Evolutionary conservation across 2,797 vertebrate genomes (phyloP).

Genomic region (Girardinus metallicus): DNA sequence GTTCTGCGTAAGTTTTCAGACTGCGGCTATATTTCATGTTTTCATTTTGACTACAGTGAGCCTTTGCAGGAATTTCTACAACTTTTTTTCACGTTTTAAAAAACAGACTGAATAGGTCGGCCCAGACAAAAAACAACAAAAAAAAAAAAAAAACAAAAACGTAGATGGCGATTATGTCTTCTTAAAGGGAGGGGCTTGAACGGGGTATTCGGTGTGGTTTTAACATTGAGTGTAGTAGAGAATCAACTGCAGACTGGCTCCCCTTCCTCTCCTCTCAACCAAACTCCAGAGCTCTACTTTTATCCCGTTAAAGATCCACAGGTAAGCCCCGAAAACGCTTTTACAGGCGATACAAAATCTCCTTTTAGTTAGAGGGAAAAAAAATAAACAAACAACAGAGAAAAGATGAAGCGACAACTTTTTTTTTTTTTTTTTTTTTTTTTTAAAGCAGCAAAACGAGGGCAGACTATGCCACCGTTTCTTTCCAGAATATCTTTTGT

Average conservation of each 20-base stretch:
- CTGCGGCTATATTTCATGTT: neutral
- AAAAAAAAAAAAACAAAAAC: neutral
- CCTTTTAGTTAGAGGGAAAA: neutral
- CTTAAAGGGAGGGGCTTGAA: constrained; percentile 87
- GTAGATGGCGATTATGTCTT: constrained; percentile 3
- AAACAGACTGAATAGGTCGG: constrained; percentile 1
- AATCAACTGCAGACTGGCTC: constrained; percentile 64
- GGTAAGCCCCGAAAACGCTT: constrained; percentile 63
- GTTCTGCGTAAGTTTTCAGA: neutral
- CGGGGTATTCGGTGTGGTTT: constrained; percentile 36
- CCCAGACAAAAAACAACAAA: neutral
- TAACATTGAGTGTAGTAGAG: constrained; percentile 70
- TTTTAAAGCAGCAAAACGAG: neutral
- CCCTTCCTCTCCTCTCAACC: constrained; percentile 58
- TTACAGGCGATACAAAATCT: neutral
- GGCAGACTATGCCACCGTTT: neutral
- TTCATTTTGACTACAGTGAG: neutral
- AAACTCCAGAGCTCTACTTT: constrained; percentile 62
- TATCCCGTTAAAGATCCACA: constrained; percentile 65
- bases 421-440: neutral
- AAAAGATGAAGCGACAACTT: neutral
- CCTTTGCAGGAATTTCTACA: neutral
- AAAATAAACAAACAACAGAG: neutral
- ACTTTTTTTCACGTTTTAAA: neutral
- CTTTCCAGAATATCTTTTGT: constrained; percentile 37